These are phyloP conservation scores for Tinamus major DNA, from an alignment of 2,797 vertebrate species.

Conservation along the genomic window DNA sequence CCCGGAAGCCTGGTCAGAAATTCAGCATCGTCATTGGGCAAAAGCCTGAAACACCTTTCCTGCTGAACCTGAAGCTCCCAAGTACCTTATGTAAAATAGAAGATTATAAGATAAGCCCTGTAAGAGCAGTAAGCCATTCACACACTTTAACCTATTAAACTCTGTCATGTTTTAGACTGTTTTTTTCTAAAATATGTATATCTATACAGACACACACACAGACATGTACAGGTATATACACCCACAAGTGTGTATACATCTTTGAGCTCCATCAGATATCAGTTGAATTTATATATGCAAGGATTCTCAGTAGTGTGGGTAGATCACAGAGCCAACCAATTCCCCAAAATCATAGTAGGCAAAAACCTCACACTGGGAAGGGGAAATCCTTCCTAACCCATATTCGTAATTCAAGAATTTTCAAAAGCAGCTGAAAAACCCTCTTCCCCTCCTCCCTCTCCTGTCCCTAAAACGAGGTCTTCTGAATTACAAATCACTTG, in stretches of 20 bases:
- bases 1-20: neutral
- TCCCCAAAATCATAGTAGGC: neutral
- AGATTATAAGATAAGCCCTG: neutral
- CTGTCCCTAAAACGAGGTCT: neutral
- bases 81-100: neutral
- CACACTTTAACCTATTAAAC: neutral
- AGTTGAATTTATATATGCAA: neutral
- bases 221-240: fast-evolving
- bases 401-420: neutral
- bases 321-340: neutral
- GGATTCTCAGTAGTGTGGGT: neutral
- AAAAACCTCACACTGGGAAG: neutral
- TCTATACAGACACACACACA: neutral
- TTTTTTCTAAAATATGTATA: neutral
- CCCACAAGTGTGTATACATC: neutral
- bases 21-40: neutral
- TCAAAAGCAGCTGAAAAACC: neutral
- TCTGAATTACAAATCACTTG: neutral
- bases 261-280: neutral
- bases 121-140: neutral
- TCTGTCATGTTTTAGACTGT: neutral
- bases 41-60: neutral
- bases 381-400: neutral
- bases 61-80: neutral
- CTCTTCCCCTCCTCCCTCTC: neutral